Base-by-base conservation (phyloP, 1,140 invertebrate species). In the Leptopilina clavipes region DNA sequence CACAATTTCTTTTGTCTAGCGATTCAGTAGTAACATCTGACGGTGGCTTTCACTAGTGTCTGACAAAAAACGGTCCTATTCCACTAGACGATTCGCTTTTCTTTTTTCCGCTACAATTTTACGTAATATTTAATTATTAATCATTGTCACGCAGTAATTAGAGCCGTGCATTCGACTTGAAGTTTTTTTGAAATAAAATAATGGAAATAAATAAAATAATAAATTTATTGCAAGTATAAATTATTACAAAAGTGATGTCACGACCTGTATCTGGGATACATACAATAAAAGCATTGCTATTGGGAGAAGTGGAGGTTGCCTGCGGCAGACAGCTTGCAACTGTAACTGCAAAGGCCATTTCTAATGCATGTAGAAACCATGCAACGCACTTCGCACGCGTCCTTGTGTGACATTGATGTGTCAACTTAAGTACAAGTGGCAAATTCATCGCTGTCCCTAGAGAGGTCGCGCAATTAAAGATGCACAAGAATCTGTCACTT, bases 281-380 rank as follows among this genome's bases (percentile, higher is more conserved):
- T 31, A 65, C 59, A n/a, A 65, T 65, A 65, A 65, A 65, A 65
- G 59, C 59, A n/a, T 22, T 31, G 19, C 19, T 3, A 65, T 31
- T n/a, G 59, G 59, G 59, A 65, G 59, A 65, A 65, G 59, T 65
- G 59, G 59, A 65, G 59, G 59, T 65, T 22, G 59, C 59, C 59
- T 65, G 59, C 59, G 22, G 59, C 59, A 37, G 59, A 65, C 59
- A 65, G 59, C 12, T 65, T 65, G 59, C 59, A 37, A 65, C 22
- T 65, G 59, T 65, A 65, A 65, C 59, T 65, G 59, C 59, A 65
- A 12, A 65, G 59, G 59, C 25, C 59, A 65, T 65, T 65, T 65
- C 25, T 65, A 65, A 65, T 65, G 19, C 59, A 65, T 65, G 59
- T 65, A 37, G 59, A 65, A 65, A 65, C 59, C 59, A 65, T 12